phyloP scores from a whole-genome alignment of 2,888 invertebrate species.

The Limnephilus lunatus region DNA sequence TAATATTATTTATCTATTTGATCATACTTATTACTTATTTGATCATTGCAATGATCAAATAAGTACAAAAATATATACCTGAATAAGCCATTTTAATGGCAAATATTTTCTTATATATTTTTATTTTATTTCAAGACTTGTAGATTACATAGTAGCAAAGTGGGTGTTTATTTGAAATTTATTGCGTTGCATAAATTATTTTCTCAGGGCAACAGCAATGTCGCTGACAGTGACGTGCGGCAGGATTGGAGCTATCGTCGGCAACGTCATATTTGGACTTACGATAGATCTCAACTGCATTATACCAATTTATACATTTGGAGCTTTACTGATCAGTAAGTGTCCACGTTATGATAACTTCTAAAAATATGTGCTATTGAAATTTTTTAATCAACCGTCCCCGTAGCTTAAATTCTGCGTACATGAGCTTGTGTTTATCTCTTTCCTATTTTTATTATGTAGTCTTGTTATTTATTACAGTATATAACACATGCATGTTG shows the following conservation, averaged over 20 bases:
- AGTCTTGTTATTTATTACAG: too few species aligned
- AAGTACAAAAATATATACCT: not conserved
- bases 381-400: too few species aligned
- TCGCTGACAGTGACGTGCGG: constrained; percentile 80
- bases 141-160: too few species aligned
- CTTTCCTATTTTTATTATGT: too few species aligned
- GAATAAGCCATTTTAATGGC: not conserved
- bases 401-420: too few species aligned
- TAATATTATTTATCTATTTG: too few species aligned
- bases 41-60: not conserved
- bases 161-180: not conserved
- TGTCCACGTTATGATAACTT: constrained; percentile 58
- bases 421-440: too few species aligned
- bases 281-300: constrained; percentile 78
- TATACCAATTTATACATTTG: constrained; percentile 79
- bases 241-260: constrained; percentile 78
- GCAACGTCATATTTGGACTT: constrained; percentile 79
- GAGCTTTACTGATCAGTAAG: constrained; percentile 78
- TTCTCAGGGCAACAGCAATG: constrained; percentile 78
- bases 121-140: too few species aligned
- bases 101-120: too few species aligned
- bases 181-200: not conserved
- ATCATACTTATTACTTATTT: too few species aligned
- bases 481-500: too few species aligned
- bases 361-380: too few species aligned